Evolutionary conservation across 2,888 invertebrate species (phyloP).

Genomic region (Mantis religiosa): DNA sequence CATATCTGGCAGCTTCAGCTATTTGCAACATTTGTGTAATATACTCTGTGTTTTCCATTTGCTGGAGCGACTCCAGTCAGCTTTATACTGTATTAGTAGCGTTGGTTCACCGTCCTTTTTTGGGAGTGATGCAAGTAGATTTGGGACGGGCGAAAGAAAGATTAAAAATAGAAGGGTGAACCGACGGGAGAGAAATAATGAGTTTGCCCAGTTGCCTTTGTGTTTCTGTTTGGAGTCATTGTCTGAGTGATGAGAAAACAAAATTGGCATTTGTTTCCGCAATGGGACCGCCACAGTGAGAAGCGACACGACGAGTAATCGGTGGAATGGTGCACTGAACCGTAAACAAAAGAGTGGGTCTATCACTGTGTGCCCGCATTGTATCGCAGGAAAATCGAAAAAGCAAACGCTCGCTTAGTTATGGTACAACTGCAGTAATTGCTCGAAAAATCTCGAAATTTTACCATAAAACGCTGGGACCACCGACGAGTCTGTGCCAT

Average conservation of each 20-base stretch:
- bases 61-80: background rate
- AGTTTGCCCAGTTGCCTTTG: background rate
- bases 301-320: background rate
- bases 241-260: background rate
- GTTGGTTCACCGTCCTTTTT: background rate
- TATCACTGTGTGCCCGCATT: background rate
- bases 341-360: background rate
- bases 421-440: background rate
- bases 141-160: background rate
- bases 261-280: constrained; percentile 9
- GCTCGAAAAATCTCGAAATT: background rate
- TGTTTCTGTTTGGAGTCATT: background rate
- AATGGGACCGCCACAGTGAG: background rate
- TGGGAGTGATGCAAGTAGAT: background rate
- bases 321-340: background rate
- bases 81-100: background rate
- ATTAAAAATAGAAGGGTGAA: background rate
- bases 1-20: too few relatives aligned
- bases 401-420: background rate
- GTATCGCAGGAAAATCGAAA: background rate
- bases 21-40: too few relatives aligned
- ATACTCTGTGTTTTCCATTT: background rate
- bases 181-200: background rate
- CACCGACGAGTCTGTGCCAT: background rate
- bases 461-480: background rate